Conservation (phyloP, 2,113 vertebrate genomes). For the Rousettus leschenaultii region DNA sequence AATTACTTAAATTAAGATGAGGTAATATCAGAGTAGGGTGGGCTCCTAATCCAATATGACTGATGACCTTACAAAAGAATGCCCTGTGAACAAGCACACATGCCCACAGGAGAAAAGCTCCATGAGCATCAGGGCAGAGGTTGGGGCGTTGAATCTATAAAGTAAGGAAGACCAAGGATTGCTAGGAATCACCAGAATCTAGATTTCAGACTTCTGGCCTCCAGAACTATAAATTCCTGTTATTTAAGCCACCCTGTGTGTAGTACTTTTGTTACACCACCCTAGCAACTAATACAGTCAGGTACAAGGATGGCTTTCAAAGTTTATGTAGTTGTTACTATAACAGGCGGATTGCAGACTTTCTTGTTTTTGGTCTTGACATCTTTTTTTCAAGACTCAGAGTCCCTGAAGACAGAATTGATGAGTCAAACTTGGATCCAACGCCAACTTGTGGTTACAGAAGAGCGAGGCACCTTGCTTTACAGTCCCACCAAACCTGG, state of each 20-base stretch:
- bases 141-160: neutral
- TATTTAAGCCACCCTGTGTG: neutral
- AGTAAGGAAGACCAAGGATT: neutral
- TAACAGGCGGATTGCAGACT: neutral
- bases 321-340: neutral
- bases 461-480: neutral
- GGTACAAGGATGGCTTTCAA: neutral
- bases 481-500: neutral
- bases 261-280: neutral
- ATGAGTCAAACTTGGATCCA: neutral
- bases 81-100: neutral
- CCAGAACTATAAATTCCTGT: neutral
- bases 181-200: neutral
- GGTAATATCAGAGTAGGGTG: rapidly evolving
- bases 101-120: neutral
- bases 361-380: neutral
- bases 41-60: neutral
- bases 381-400: neutral
- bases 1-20: neutral
- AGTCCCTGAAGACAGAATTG: neutral
- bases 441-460: neutral
- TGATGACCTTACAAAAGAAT: neutral
- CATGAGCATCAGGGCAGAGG: neutral
- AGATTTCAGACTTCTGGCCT: neutral
- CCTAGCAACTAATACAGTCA: neutral